Base-by-base conservation (phyloP, 2,797 vertebrate genomes). In the Scleropages formosus region DNA sequence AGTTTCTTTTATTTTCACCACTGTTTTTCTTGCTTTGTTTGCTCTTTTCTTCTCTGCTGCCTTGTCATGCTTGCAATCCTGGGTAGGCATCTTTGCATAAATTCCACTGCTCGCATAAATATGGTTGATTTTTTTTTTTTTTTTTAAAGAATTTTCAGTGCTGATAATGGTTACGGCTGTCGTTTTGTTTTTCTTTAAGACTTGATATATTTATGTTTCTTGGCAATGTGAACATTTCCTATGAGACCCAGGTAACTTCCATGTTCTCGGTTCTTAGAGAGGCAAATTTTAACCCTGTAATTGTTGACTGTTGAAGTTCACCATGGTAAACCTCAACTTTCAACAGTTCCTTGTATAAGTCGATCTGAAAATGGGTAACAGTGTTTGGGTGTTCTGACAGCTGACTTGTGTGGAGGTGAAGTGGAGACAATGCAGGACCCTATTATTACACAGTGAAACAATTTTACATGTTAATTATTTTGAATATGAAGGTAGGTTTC, bases 391-490 rank as follows among this genome's bases (percentile, higher is more conserved):
- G 68, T 71, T 72, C 78, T 59, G 66, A 76, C 70, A 71, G 46
- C 58, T 62, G 49, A 64, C 27, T 62, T 62, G 60, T 56, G 51
- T 46, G 74, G 77, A 73, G 67, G 69, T 66, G 51, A 59, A 65
- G 44, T 73, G 7, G 78, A 85, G 77, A 87, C 84, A 83, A 85
- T 75, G 75, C 82, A 78, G 78, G 82, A 79, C 73, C 31, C 20
- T 83, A 79, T 83, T 85, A 82, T 78, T 82, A 77, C 65, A 11
- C 11, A 31, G 76, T 77, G 73, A 75, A 78, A 76, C 79, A 82
- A 84, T 85, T 87, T 83, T 79, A 83, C 79, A 74, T 77, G 83
- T 88, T 92, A 89, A 91, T 92, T 90, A 87, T 90, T 91, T 86
- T 84, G 84, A 90, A 89, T 89, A 88, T 89, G 81, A 89, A 75